Conservation (phyloP, 1,140 invertebrate species). For the Zophobas morio region DNA sequence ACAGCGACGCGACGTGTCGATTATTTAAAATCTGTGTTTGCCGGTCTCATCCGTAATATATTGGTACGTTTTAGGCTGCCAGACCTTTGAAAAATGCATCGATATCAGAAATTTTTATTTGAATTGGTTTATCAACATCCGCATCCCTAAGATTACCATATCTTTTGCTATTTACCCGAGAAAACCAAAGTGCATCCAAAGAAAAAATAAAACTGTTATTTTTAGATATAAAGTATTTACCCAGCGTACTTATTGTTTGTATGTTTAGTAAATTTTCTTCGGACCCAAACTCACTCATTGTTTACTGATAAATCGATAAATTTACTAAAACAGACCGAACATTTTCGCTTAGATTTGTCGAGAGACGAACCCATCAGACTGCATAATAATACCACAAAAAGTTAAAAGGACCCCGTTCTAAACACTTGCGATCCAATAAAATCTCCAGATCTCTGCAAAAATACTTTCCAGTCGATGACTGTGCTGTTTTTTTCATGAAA, state of each 20-base stretch:
- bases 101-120: slow-evolving; percentile 57
- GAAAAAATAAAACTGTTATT: slow-evolving; percentile 65
- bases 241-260: slow-evolving; percentile 62
- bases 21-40: too few relatives aligned
- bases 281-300: slow-evolving; percentile 3
- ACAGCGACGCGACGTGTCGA: too few relatives aligned
- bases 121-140: slow-evolving; percentile 62
- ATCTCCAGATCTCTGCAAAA: slow-evolving; percentile 16
- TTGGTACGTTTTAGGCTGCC: neutral
- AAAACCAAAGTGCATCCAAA: slow-evolving; percentile 63
- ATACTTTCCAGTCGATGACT: slow-evolving; percentile 30
- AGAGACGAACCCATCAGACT: neutral
- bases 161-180: slow-evolving; percentile 64
- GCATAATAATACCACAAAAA: too few relatives aligned
- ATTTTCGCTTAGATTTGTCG: neutral
- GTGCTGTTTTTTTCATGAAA: slow-evolving; percentile 55
- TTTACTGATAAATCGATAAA: slow-evolving; percentile 35
- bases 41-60: neutral
- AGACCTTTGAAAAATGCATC: slow-evolving; percentile 10
- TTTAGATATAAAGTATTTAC: slow-evolving; percentile 64
- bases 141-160: slow-evolving; percentile 60
- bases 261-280: slow-evolving; percentile 60
- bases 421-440: neutral
- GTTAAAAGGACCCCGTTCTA: too few relatives aligned
- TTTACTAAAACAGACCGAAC: slow-evolving; percentile 1